Evolutionary conservation across 1,140 invertebrate species (phyloP), one percentile per base, ranked within the genome.

Genomic region (Drosophila guanche): DNA sequence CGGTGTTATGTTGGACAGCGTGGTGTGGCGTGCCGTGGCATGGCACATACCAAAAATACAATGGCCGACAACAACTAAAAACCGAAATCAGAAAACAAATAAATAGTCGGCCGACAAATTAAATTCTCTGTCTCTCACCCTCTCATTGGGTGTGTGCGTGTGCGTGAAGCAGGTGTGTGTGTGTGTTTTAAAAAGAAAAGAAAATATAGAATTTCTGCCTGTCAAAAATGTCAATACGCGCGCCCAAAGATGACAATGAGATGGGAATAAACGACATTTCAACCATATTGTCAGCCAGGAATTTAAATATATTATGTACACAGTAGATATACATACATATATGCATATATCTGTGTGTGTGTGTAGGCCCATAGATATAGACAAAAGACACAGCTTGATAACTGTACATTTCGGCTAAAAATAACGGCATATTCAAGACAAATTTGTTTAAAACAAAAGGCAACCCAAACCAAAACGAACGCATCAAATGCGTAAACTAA

Each of bases 181-280:
- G 46, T 20, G 16, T 20, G 16, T 20, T 37, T 67, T 60, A 55
- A 12, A 8, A 33, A 8, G 8, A 33, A 50, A 41, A 65, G 56
- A 6, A 59, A 45, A 43, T 60, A 61, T 67, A 71, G 77, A 71
- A 72, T 57, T 73, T 76, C 14, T 23, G 29, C 42, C 48, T 83
- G 83, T 88, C 83, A 88, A 79, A 88, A 72, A 54, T 88, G 83
- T 88, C 83, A 88, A 88, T 88, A 83, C 60, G 29, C 45, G 47
- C 42, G 45, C 55, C 48, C 47, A 62, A 58, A 70, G 56, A 63
- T 16, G 68, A 85, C 80, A 85, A 85, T 68, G 51, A 62, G 57
- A 48, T 74, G 54, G 71, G 77, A 79, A 79, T 79, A 72, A 78
- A 79, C 50, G 79, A 47, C 51, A 37, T 61, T 76, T 41, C 59